Evolutionary conservation across 2,797 vertebrate species (phyloP), one percentile per base, ranked within the genome.

Genomic region (Adelosebastes latens): DNA sequence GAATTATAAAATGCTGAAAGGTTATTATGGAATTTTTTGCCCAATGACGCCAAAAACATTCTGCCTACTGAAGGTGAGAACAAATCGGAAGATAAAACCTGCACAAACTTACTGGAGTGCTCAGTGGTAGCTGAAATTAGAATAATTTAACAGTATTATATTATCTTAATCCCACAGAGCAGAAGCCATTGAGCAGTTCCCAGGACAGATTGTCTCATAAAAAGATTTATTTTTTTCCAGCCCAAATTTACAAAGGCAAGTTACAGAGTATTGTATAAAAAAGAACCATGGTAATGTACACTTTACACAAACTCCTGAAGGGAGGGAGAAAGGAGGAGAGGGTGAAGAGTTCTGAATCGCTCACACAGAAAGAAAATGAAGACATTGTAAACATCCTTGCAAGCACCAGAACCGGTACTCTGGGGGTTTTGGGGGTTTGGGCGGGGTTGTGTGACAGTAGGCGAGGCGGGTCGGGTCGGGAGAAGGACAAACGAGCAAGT

Each of bases 221-320:
- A 98, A 99, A 98, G 97, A 98, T 98, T 98, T 99, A 98, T 98
- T 99, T 97, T 94, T 94, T 97, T 97, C 97, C 96, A 97, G 97
- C 97, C 97, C 96, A 94, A 97, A 97, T 97, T 97, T 97, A 98
- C 97, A 98, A 96, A 97, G 97, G 97, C 97, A 97, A 97, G 97
- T 96, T 96, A 96, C 96, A 97, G 94, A 94, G 95, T 96, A 97
- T 96, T 97, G 96, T 97, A 96, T 97, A 97, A 98, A 97, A 97
- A 97, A 96, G 94, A 97, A 97, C 97, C 96, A 97, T 93, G 96
- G 95, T 96, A 97, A 97, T 98, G 96, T 98, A 98, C 97, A 98
- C 97, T 98, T 99, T 98, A 97, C 97, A 98, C 97, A 97, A 96
- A 97, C 95, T 96, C 95, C 96, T 96, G 97, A 95, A 95, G 95